Evolutionary conservation across 2,888 invertebrate genomes (phyloP).

Genomic region (Eristalis intricaria): DNA sequence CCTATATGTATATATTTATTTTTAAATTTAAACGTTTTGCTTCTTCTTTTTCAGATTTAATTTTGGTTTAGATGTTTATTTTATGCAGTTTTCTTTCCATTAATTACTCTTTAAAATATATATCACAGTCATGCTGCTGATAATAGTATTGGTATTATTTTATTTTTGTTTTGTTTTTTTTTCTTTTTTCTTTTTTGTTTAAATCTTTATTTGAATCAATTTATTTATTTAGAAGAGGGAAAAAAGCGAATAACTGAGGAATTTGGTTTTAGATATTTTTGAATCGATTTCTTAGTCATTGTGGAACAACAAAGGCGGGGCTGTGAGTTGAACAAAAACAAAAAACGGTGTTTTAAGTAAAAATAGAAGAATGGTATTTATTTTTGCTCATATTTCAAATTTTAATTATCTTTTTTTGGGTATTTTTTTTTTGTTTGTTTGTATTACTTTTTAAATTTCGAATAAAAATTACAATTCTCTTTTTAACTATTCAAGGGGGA

Average conservation of each 20-base stretch:
- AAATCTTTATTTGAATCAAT: background rate
- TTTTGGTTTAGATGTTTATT: slow-evolving; percentile 31
- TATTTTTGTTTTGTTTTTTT: no score
- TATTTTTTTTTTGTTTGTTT: slow-evolving; percentile 20
- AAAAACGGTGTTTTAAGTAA: slow-evolving; percentile 17
- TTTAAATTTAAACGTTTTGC: background rate
- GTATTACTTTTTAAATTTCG: slow-evolving; percentile 23
- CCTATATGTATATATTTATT: slow-evolving; percentile 44
- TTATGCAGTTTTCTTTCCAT: slow-evolving; percentile 48
- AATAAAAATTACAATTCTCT: slow-evolving; percentile 47
- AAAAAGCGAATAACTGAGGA: slow-evolving; percentile 21
- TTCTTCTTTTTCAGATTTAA: background rate
- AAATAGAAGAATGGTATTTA: slow-evolving; percentile 20
- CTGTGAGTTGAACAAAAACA: background rate
- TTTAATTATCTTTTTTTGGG: slow-evolving; percentile 19
- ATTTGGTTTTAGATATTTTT: slow-evolving; percentile 11
- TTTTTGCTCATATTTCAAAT: slow-evolving; percentile 11
- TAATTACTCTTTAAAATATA: slow-evolving; percentile 71
- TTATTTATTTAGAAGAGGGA: slow-evolving; percentile 32
- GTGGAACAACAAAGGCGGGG: background rate
- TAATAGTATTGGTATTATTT: slow-evolving; percentile 72
- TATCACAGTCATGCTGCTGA: slow-evolving; percentile 76
- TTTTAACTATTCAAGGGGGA: slow-evolving; percentile 58
- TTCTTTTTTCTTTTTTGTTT: background rate
- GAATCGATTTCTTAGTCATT: background rate